Evolutionary conservation across 2,113 vertebrate genomes (phyloP).

Genomic region (Callipepla californica): DNA sequence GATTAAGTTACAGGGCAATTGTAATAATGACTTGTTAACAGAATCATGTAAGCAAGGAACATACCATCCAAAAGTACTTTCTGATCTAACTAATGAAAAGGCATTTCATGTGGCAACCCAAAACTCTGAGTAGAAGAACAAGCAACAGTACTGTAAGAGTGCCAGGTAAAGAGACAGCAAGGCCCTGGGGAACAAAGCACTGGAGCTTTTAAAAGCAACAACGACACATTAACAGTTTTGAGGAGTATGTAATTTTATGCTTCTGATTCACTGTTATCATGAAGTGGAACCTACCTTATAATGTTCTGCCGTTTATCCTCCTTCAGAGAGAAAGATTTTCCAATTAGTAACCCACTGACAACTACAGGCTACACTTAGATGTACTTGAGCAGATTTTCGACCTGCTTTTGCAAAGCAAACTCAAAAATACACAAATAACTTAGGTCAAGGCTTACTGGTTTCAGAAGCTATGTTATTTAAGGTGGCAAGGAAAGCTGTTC

Average conservation of each 20-base stretch:
- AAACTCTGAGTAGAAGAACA: not conserved
- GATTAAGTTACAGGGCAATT: not conserved
- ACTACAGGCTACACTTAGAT: not conserved
- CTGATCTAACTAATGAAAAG: not conserved
- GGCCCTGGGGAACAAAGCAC: not conserved
- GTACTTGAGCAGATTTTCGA: not conserved
- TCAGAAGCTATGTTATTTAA: not conserved
- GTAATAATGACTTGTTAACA: not conserved
- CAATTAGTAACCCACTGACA: not conserved
- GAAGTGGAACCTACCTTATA: not conserved
- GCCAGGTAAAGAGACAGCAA: not conserved
- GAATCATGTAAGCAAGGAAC: not conserved
- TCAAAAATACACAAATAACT: not conserved
- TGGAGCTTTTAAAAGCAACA: not conserved
- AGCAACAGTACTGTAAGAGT: not conserved
- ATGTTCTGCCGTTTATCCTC: not conserved
- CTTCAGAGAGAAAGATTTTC: not conserved
- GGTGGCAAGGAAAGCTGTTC: not conserved
- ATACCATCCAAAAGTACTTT: not conserved
- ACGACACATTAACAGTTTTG: not conserved
- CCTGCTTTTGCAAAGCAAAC: not conserved
- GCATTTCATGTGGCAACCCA: not conserved
- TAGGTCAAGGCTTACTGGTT: not conserved
- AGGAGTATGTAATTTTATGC: not conserved
- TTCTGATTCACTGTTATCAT: not conserved